phyloP scores from a whole-genome alignment of 2,888 invertebrate genomes.

The Lottia gigantea region DNA sequence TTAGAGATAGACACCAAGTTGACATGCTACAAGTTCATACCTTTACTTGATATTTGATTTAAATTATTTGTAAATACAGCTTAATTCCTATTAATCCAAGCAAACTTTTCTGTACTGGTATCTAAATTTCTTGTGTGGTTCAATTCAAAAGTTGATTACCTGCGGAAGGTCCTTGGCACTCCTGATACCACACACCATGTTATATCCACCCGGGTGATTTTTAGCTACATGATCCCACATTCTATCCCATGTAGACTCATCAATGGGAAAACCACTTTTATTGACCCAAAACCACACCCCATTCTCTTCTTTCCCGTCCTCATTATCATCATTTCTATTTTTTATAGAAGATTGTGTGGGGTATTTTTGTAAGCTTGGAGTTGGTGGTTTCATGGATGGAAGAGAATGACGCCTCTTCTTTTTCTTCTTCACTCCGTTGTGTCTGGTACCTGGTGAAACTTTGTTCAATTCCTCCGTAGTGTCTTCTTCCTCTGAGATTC shows the following conservation, averaged over 20 bases:
- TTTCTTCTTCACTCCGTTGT: conserved; percentile 12
- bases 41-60: no score
- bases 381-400: neutral
- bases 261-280: conserved; percentile 65
- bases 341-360: neutral
- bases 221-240: conserved; percentile 67
- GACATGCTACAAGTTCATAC: no score
- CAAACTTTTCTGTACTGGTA: no score
- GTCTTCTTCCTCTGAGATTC: conserved; percentile 29
- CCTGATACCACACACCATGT: conserved; percentile 47
- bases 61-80: no score
- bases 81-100: no score
- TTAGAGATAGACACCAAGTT: no score
- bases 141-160: conserved; percentile 32
- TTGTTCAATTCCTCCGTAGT: conserved; percentile 2
- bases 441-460: neutral
- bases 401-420: neutral
- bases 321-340: conserved; percentile 22
- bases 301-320: conserved; percentile 57
- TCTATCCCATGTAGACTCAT: conserved; percentile 64
- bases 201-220: conserved; percentile 59
- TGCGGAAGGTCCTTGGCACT: conserved; percentile 44
- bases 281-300: conserved; percentile 67
- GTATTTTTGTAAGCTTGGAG: neutral
- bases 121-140: no score